A percentile compares a stretch with the other conserved stretches of the same genome.
Evolutionary conservation across 2,888 invertebrate genomes (phyloP).

Genomic region (Oscheius sp.): DNA sequence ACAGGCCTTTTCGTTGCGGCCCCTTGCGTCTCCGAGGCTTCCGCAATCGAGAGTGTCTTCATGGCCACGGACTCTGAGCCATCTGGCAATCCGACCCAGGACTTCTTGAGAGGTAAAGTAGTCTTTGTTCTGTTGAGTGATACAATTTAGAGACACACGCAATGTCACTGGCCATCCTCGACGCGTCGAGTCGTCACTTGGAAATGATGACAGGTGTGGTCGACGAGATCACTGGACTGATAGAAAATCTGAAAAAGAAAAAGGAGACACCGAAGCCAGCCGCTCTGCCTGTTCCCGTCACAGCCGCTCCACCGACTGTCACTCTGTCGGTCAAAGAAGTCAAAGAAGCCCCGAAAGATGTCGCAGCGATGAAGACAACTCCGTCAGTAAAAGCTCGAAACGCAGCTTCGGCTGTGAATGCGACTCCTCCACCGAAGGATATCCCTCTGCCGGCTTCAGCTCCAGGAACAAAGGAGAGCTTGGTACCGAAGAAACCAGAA

Average conservation of each 20-base stretch:
- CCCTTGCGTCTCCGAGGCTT: background rate
- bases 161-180: conserved; percentile 6
- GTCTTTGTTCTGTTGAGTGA: background rate
- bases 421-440: too few species aligned
- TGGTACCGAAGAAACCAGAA: background rate
- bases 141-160: background rate
- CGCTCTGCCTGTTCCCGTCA: background rate
- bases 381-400: background rate
- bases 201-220: background rate
- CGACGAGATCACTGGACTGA: background rate
- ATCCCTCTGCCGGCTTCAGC: too few species aligned
- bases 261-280: background rate
- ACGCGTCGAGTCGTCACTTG: background rate
- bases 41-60: background rate
- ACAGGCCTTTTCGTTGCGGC: background rate
- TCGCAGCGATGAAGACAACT: too few species aligned
- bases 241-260: background rate
- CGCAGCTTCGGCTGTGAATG: background rate
- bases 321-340: too few species aligned
- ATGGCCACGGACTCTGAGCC: background rate
- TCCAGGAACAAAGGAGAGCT: background rate
- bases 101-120: background rate
- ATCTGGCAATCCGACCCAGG: background rate
- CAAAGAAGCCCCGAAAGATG: too few species aligned
- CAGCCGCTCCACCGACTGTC: too few species aligned